Percentiles rank a stretch among this genome's conserved stretches.
These are phyloP conservation scores for Austrofundulus limnaeus DNA, from an alignment of 2,113 vertebrate species.

Conservation along the genomic window DNA sequence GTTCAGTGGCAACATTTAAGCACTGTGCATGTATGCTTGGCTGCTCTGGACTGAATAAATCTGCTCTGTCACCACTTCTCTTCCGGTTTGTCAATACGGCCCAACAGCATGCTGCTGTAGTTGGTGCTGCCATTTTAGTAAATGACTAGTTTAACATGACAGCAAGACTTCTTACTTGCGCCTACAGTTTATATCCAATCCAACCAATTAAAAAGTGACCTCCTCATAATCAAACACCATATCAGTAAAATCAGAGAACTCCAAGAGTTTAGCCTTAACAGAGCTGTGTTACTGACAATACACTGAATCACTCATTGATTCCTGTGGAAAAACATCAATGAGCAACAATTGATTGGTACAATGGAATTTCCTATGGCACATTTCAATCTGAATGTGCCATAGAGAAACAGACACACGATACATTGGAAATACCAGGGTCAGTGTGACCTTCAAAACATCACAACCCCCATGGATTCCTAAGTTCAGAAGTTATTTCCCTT, in stretches of 20 bases:
- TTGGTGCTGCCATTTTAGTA: background rate
- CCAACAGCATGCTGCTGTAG: constrained; percentile 4
- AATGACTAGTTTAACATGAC: background rate
- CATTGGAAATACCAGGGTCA: constrained; percentile 28
- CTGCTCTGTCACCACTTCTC: constrained; percentile 53
- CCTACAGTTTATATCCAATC: background rate
- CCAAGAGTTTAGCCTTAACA: background rate
- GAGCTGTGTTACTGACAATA: background rate
- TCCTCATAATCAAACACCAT: background rate
- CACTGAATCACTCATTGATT: constrained; percentile 62
- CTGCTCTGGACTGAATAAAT: constrained; percentile 55
- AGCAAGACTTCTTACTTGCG: background rate
- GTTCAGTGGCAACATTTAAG: constrained; percentile 66
- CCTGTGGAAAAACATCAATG: constrained; percentile 33
- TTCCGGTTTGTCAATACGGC: constrained; percentile 51
- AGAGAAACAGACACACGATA: constrained; percentile 12
- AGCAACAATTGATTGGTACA: constrained; percentile 49
- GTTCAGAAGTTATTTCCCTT: constrained; percentile 5
- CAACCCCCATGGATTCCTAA: constrained; percentile 7
- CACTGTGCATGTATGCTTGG: constrained; percentile 48
- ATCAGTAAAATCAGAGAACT: background rate
- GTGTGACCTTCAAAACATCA: constrained; percentile 44
- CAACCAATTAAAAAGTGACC: background rate
- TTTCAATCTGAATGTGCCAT: constrained; percentile 18
- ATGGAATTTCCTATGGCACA: constrained; percentile 66